Evolutionary conservation across 2,113 vertebrate genomes (phyloP), one percentile per base, ranked within the genome.

Genomic region (Puffinus mauretanicus): DNA sequence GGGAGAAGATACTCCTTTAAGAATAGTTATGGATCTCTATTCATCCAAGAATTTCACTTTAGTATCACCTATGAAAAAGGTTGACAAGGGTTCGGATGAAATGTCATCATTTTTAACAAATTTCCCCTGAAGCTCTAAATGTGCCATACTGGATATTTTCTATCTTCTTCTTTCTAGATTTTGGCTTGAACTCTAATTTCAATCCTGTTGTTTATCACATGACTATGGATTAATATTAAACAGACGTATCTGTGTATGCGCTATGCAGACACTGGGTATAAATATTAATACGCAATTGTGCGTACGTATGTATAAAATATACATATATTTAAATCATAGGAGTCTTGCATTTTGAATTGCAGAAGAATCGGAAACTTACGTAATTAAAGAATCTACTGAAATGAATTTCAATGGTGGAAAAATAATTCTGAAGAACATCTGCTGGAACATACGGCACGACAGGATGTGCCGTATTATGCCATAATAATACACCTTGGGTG

Each of bases 381-480:
- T 25, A 66, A 67, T 34, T 51, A 73, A 86, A 70, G 26, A 86
- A 67, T 57, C 40, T 57, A 84, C 26, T 46, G 20, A 90, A 86
- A 84, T 67, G 13, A 38, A 88, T 93, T 92, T 95, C 20, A 93
- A 92, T 73, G n/a, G 46, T 34, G 0, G 51, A 90, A 90, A 96
- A 90, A 75, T 60, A 71, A 94, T 54, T 83, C 92, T 62, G 76
- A 77, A 69, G 29, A 93, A 97, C 92, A 93, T 94, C 94, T 96
- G 88, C 27, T 88, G 65, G 79, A 90, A 83, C 86, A 93, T 78
- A 94, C 0, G 34, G 72, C 82, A 78, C 4, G 12, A 86, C 64
- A 96, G 61, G 90, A 96, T 93, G 36, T 66, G 61, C 78, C 46
- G 67, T 58, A 16, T 57, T 24, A 24, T 71, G 55, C 82, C 94